These are phyloP conservation scores for Hippasteria phrygiana DNA, from an alignment of 53 echinoderm and acorn worm species.

Conservation along the genomic window DNA sequence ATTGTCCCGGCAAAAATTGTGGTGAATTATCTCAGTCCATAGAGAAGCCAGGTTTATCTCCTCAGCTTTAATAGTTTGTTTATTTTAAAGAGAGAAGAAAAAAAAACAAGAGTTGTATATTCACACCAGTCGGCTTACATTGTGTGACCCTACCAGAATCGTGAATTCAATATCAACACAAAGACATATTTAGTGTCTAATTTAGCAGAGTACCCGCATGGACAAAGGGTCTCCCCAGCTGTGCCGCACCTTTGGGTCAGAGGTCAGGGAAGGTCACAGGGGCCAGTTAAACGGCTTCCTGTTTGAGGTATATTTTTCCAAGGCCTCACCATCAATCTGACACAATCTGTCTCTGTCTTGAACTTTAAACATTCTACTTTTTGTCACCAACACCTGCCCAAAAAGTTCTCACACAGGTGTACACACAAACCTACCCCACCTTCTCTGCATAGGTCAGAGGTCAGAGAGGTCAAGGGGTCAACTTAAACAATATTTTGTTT, in stretches of 20 bases:
- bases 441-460: conserved; percentile 7
- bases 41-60: background rate
- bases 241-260: background rate
- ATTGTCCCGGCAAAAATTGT: no score
- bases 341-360: background rate
- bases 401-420: background rate
- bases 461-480: conserved; percentile 23
- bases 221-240: conserved; percentile 5
- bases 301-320: background rate
- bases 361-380: background rate
- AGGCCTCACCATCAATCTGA: background rate
- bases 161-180: background rate
- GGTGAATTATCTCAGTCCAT: background rate
- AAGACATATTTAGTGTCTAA: conserved; percentile 2
- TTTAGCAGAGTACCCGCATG: background rate
- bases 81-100: conserved; percentile 6
- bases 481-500: conserved; percentile 63
- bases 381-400: background rate
- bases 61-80: background rate
- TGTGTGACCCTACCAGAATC: background rate
- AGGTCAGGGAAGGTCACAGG: background rate
- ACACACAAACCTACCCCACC: conserved; percentile 12
- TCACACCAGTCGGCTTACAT: background rate
- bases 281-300: conserved; percentile 10
- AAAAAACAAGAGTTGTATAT: conserved; percentile 17